A percentile compares a stretch with the other conserved stretches of the same genome.
Conservation (phyloP, 2,888 invertebrate species). For the Cerastoderma edule region DNA sequence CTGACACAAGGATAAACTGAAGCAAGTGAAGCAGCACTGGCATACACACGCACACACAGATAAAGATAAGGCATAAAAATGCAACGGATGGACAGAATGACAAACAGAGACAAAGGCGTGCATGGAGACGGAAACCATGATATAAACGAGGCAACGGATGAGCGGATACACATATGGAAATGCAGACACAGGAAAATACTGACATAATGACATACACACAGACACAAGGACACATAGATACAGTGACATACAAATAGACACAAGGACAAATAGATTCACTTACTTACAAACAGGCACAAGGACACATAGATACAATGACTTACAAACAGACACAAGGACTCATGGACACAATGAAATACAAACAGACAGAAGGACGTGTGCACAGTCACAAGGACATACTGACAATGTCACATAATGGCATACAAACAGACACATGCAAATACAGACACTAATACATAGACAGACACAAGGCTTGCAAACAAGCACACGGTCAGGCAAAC, state of each 20-base stretch:
- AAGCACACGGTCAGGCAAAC: background rate
- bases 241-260: background rate
- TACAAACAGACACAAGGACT: background rate
- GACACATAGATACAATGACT: background rate
- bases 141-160: background rate
- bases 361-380: background rate
- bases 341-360: background rate
- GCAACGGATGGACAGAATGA: background rate
- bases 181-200: background rate
- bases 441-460: background rate
- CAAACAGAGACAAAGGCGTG: background rate
- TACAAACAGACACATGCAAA: background rate
- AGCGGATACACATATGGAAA: background rate
- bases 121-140: background rate
- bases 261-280: background rate
- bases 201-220: background rate
- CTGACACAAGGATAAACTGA: too few species aligned
- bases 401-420: background rate
- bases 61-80: background rate
- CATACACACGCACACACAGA: conserved; percentile 10
- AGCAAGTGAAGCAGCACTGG: too few species aligned
- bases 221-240: background rate
- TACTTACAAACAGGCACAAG: background rate
- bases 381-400: background rate
- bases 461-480: background rate